phyloP scores from a whole-genome alignment of 2,888 invertebrate species.

The Polydrusus tereticollis region DNA sequence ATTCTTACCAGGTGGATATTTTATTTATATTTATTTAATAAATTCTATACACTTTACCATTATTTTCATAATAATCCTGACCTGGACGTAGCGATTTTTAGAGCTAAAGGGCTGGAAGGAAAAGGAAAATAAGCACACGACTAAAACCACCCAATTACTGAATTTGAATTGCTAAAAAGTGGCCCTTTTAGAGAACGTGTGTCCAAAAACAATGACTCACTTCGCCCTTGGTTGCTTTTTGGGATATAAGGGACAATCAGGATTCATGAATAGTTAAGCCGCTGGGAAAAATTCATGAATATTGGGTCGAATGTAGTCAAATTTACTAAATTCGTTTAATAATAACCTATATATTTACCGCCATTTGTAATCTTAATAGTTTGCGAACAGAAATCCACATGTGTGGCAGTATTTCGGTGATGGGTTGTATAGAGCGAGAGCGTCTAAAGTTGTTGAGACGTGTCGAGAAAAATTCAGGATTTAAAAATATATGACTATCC shows the following conservation, averaged over 20 bases:
- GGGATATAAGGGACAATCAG: constrained; percentile 28
- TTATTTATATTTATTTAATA: background rate
- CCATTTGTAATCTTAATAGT: too few species aligned
- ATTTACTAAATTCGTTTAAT: too few species aligned
- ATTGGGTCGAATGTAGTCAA: background rate
- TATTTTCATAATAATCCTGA: constrained; percentile 7
- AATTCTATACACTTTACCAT: background rate
- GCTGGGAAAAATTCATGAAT: background rate
- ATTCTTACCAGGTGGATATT: background rate
- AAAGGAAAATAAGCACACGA: constrained; percentile 32
- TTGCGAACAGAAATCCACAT: too few species aligned
- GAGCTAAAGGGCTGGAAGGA: constrained; percentile 25
- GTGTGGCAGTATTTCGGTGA: too few species aligned
- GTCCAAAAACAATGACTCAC: constrained; percentile 40
- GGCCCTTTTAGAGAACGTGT: constrained; percentile 31
- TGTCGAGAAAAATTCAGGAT: too few species aligned
- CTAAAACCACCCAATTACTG: constrained; percentile 38
- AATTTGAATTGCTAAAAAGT: constrained; percentile 40
- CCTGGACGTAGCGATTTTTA: constrained; percentile 7
- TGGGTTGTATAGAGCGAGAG: too few species aligned
- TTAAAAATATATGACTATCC: too few species aligned
- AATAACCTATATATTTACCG: too few species aligned
- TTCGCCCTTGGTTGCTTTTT: constrained; percentile 18
- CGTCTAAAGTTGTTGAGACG: too few species aligned
- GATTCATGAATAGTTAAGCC: constrained; percentile 27